phyloP scores from a whole-genome alignment of 2,888 invertebrate species.

The Hecatera dysodea region DNA sequence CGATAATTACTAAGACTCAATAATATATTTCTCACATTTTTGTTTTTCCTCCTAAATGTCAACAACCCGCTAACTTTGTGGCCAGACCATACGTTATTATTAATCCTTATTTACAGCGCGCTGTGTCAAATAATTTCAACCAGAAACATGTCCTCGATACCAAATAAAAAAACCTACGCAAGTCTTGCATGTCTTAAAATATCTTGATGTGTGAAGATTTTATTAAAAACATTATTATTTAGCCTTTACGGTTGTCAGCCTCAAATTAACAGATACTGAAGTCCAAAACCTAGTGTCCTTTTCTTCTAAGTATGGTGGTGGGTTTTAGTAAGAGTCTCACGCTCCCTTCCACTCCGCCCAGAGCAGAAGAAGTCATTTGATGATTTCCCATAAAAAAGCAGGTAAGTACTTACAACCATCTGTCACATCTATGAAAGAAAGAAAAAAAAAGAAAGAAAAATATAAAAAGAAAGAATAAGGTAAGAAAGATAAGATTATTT shows the following conservation, averaged over 20 bases:
- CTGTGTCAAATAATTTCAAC: slow-evolving; percentile 69
- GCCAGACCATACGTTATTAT: slow-evolving; percentile 47
- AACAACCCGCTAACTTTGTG: slow-evolving; percentile 5
- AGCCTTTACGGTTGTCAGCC: neutral
- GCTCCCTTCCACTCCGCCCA: no score
- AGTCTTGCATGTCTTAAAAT: slow-evolving; percentile 10
- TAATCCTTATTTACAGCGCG: slow-evolving; percentile 72
- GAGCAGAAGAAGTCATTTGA: no score
- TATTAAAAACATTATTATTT: slow-evolving; percentile 36
- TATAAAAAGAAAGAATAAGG: no score
- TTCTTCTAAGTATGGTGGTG: no score
- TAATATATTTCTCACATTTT: neutral
- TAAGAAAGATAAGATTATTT: no score
- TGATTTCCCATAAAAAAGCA: no score
- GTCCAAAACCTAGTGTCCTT: neutral
- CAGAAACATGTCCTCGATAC: slow-evolving; percentile 60
- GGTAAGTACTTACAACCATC: no score
- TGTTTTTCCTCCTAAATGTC: neutral
- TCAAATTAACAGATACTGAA: neutral
- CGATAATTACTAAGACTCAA: neutral
- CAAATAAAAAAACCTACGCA: slow-evolving; percentile 61
- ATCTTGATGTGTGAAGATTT: slow-evolving; percentile 13
- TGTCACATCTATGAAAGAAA: no score
- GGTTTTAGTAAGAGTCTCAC: no score
- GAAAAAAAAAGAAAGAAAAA: no score